Evolutionary conservation across 2,113 vertebrate species (phyloP).

Genomic region (Connochaetes taurinus): DNA sequence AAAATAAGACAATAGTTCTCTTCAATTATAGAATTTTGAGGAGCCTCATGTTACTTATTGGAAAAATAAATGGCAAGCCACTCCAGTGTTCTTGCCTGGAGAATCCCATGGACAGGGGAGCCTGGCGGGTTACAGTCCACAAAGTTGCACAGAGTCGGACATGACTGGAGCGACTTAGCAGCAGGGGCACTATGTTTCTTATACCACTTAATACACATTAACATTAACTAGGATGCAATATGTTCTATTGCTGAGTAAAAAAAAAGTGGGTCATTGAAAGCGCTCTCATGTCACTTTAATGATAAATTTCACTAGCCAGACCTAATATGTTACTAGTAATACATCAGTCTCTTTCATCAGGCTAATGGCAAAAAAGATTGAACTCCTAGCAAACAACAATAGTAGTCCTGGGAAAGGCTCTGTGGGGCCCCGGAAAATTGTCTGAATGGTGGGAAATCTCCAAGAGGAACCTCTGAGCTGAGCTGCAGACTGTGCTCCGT

Average conservation of each 20-base stretch:
- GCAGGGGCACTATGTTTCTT: not conserved
- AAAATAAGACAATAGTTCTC: not conserved
- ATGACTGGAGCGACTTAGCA: not conserved
- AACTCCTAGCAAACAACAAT: not conserved
- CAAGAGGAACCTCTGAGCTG: too few species aligned
- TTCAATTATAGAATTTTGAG: not conserved
- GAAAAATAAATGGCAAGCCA: not conserved
- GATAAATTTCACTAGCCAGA: not conserved
- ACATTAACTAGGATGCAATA: not conserved
- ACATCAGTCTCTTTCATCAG: not conserved
- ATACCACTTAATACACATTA: not conserved
- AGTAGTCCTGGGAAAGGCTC: not conserved
- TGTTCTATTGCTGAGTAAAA: not conserved
- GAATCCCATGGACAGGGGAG: not conserved
- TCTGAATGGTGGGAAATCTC: too few species aligned
- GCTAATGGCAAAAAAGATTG: not conserved
- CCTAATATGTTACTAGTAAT: not conserved
- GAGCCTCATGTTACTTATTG: not conserved
- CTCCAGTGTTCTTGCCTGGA: not conserved
- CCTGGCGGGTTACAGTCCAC: not conserved
- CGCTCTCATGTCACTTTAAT: not conserved
- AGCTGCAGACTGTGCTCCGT: accelerated
- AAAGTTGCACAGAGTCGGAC: not conserved
- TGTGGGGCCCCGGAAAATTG: too few species aligned
- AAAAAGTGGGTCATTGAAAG: not conserved